Percentiles rank a stretch among this genome's conserved stretches.
Evolutionary conservation across 2,113 vertebrate genomes (phyloP).

Genomic region (Trinectes maculatus): DNA sequence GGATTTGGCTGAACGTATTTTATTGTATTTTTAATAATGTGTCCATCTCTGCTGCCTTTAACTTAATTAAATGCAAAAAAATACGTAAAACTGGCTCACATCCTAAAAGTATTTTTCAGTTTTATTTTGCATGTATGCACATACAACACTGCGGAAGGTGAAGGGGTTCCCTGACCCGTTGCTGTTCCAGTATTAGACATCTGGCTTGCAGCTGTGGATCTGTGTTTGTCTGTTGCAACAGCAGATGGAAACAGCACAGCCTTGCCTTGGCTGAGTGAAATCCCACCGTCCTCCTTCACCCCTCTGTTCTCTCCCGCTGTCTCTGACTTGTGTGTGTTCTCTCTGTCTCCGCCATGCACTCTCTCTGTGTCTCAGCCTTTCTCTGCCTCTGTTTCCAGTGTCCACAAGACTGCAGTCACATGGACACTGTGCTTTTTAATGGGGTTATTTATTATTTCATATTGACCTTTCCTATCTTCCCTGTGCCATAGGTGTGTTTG

Average conservation of each 20-base stretch:
- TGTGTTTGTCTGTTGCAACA: slow-evolving; percentile 72
- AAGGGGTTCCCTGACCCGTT: slow-evolving; percentile 84
- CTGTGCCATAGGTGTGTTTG: slow-evolving; percentile 87
- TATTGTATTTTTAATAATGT: neutral
- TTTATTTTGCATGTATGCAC: slow-evolving; percentile 44
- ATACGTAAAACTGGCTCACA: slow-evolving; percentile 42
- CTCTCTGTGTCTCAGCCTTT: neutral
- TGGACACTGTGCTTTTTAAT: slow-evolving; percentile 15
- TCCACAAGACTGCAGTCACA: slow-evolving; percentile 11
- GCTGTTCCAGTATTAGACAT: slow-evolving; percentile 77
- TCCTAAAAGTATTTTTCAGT: slow-evolving; percentile 20
- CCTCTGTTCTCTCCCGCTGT: slow-evolving; percentile 50
- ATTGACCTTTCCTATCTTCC: slow-evolving; percentile 3
- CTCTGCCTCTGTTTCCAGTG: neutral
- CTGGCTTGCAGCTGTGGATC: slow-evolving; percentile 80
- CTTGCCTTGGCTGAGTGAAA: slow-evolving; percentile 73
- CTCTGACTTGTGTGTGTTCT: slow-evolving; percentile 49
- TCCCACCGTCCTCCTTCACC: slow-evolving; percentile 64
- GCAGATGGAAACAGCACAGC: slow-evolving; percentile 77
- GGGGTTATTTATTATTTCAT: slow-evolving; percentile 22
- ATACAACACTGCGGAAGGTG: slow-evolving; percentile 59
- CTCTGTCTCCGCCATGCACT: slow-evolving; percentile 3
- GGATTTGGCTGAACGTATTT: too few relatives aligned
- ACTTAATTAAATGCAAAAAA: slow-evolving; percentile 43
- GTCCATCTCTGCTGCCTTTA: slow-evolving; percentile 8